Percentiles rank a stretch among this genome's conserved stretches.
phyloP scores from a whole-genome alignment of 2,113 vertebrate genomes.

The Lanius ludovicianus region DNA sequence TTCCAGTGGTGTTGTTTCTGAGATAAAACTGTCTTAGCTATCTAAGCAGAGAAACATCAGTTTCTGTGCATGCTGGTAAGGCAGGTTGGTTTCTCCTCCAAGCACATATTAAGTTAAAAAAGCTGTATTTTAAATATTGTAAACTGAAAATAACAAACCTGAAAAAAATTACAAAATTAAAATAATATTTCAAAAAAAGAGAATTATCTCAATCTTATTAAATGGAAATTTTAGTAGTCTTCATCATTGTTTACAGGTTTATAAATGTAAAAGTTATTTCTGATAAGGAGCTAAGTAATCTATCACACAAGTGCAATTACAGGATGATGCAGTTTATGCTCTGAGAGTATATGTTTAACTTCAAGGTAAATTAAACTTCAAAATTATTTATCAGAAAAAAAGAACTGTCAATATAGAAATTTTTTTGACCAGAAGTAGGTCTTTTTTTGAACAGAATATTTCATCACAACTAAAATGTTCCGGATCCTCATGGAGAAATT shows the following conservation, averaged over 20 bases:
- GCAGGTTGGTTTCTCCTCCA: background rate
- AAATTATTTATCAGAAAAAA: background rate
- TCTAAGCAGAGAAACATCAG: background rate
- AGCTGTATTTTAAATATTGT: background rate
- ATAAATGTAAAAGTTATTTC: background rate
- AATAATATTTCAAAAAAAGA: background rate
- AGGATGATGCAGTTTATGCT: background rate
- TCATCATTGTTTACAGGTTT: background rate
- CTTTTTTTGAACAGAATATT: background rate
- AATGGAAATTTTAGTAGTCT: background rate
- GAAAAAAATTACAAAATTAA: background rate
- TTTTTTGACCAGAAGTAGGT: background rate
- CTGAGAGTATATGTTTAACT: background rate
- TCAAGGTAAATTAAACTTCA: background rate
- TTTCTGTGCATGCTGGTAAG: background rate
- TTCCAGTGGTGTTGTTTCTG: background rate
- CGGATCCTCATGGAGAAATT: background rate
- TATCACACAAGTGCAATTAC: background rate
- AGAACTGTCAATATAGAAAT: background rate
- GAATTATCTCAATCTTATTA: background rate
- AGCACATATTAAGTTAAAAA: background rate
- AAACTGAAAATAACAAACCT: background rate
- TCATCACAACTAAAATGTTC: background rate
- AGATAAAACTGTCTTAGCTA: background rate
- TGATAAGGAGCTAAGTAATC: background rate